These are phyloP conservation scores for Dendrophyllia cribrosa DNA, from an alignment of 64 coral and sea anemone species.

Conservation along the genomic window DNA sequence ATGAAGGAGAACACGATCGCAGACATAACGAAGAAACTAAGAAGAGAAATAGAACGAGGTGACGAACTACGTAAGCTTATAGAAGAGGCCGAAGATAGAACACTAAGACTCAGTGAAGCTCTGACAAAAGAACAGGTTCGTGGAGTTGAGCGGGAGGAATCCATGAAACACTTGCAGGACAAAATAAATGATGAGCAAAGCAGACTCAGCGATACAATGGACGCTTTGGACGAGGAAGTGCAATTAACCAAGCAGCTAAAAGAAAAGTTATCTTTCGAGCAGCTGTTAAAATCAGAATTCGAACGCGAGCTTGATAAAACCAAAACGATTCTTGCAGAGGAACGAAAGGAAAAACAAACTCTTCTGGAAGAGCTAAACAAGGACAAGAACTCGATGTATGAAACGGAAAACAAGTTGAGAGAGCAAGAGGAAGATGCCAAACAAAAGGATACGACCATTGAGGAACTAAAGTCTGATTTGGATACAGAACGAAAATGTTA, in stretches of 20 bases:
- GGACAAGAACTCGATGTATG: conserved; percentile 52
- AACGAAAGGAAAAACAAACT: conserved; percentile 28
- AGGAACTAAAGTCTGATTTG: conserved; percentile 61
- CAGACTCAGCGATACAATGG: conserved; percentile 7
- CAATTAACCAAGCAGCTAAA: conserved; percentile 44
- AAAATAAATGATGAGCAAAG: conserved; percentile 21
- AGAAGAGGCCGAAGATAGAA: conserved; percentile 72
- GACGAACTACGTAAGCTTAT: conserved; percentile 46
- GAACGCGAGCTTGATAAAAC: conserved; percentile 54
- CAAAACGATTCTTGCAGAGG: conserved; percentile 53
- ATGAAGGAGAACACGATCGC: conserved; percentile 56
- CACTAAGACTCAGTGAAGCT: conserved; percentile 55
- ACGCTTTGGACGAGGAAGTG: conserved; percentile 19
- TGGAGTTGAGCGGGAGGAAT: conserved; percentile 55
- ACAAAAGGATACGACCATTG: conserved; percentile 25
- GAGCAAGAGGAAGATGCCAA: conserved; percentile 38
- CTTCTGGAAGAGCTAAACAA: conserved; percentile 31
- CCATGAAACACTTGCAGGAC: conserved; percentile 17
- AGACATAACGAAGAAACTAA: conserved; percentile 36
- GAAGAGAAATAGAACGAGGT: conserved; percentile 25
- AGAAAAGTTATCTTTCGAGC: conserved; percentile 68
- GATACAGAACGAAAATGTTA: conserved; percentile 77
- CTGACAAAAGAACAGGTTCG: conserved; percentile 73
- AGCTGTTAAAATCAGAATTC: conserved; percentile 66
- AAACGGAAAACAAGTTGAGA: conserved; percentile 50